Base-by-base conservation (phyloP, 2,888 invertebrate genomes). In the Ichneumoninae sp. region DNA sequence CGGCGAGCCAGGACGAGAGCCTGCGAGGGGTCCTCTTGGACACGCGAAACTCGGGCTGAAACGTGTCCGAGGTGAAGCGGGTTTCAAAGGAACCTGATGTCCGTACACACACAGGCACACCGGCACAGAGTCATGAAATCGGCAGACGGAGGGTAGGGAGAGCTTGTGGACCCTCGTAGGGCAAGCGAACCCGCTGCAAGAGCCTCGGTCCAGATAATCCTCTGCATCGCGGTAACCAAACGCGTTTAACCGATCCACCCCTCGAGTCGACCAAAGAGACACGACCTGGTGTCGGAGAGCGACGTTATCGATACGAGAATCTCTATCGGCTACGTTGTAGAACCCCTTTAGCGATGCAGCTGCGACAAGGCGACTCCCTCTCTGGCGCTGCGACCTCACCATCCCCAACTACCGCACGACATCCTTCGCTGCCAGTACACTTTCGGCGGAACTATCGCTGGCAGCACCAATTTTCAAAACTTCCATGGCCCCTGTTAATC, bases 251-350 rank as follows among this genome's bases (percentile, higher is more conserved):
- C 47, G 66, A 44, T 74, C 44, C 62, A 40, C 50, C 36, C 74
- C 82, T 70, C 74, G 54, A 83, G 62, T 62, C 79, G 36, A 71
- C 65, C 79, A 71, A 79, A 71, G 79, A 47, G 69, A 81, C 40
- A 44, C 76, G 40, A 36, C 3, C 70, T 40, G 52, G 62, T 62
- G 62, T 33, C 70, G 66, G 44, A 57, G 66, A 78, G 71, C 26
- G 78, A 78, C 52, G 69, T 70, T 81, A 81, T 65, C 81, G 76
- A 81, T 76, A 81, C 81, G 76, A 52, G 70, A 76, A 81, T 81
- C 65, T 81, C 52, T 54, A 76, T 70, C 70, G 54, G 69, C 76
- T 8, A 65, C 69, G 62, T 81, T 3, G 70, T 65, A 62, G 36
- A 62, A 69, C 62, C 80, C 62, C 44, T 44, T 69, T n/a, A 44